phyloP scores from a whole-genome alignment of 2,113 vertebrate species.

The Pangasianodon hypophthalmus region DNA sequence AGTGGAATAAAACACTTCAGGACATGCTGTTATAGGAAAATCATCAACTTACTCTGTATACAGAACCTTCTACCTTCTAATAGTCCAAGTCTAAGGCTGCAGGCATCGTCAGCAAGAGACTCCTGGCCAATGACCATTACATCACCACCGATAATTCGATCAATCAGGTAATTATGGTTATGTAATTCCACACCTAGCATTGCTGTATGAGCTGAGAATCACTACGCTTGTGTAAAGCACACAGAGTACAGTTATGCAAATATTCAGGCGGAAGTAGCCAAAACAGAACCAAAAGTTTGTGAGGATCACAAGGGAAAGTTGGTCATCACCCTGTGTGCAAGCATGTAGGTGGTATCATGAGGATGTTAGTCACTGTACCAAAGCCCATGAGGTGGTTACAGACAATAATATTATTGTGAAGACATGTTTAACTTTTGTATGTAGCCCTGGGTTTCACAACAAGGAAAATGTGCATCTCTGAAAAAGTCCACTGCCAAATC shows the following conservation, averaged over 20 bases:
- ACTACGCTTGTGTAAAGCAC: too few relatives aligned
- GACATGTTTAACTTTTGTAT: background rate
- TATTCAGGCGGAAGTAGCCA: background rate
- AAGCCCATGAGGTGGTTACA: constrained; percentile 7
- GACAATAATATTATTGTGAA: constrained; percentile 23
- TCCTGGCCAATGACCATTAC: background rate
- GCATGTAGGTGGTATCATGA: constrained; percentile 48
- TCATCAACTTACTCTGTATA: background rate
- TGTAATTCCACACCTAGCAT: background rate
- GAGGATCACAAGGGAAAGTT: constrained; percentile 40
- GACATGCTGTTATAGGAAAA: too few relatives aligned
- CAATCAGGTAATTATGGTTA: background rate
- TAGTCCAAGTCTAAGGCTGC: background rate
- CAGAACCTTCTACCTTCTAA: background rate
- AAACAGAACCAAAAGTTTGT: constrained; percentile 42
- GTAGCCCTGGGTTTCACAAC: constrained; percentile 3
- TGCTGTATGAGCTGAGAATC: background rate
- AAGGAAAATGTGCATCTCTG: constrained; percentile 33
- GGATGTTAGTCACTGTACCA: constrained; percentile 42
- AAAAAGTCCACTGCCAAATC: constrained; percentile 14
- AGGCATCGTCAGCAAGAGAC: background rate
- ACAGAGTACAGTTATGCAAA: background rate
- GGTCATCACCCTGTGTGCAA: constrained; percentile 33
- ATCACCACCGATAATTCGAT: background rate
- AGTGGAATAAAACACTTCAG: background rate